Evolutionary conservation across 2,888 invertebrate species (phyloP), one percentile per base, ranked within the genome.

Genomic region (Coenonympha arcania): DNA sequence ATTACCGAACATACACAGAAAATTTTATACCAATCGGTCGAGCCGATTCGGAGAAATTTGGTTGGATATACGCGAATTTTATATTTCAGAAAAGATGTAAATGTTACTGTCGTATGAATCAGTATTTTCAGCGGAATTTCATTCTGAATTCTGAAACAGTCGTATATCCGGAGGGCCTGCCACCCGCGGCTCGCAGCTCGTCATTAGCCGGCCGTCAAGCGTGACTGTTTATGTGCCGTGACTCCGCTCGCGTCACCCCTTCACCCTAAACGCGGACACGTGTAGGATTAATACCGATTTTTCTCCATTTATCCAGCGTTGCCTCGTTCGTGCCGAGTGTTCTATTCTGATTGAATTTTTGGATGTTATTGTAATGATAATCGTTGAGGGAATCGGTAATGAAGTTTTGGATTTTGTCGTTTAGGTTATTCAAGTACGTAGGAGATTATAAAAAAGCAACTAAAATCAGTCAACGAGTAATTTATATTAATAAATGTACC

Each of bases 221-320:
- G 79, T 84, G 82, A 83, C 85, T 79, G 71, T 79, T 78, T 79
- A 82, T 79, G 76, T 71, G 59, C 83, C 83, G 79, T 83, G 78
- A 82, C 82, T 76, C 64, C 39, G 9, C 39, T 39, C 39, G 39
- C 69, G 62, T 73, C 75, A 79, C 76, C 82, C 81, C 74, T 82
- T 77, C 70, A 63, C 70, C 69, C 77, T 83, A 84, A 85, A 82
- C 75, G 76, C 66, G 70, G 75, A 79, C 84, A 85, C 83, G 85
- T 83, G 83, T 73, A 73, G 77, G 76, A 81, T 86, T 83, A 80
- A 80, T 79, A 74, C 68, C 63, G 68, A 77, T 78, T 82, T 80
- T 80, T 83, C 67, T 68, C 69, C 65, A 78, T 63, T 62, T 62
- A 64, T 66, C 61, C 60, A 59, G 49, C 45, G 50, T 47, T 43